phyloP scores from a whole-genome alignment of 2,888 invertebrate species.

The Xylota segnis region DNA sequence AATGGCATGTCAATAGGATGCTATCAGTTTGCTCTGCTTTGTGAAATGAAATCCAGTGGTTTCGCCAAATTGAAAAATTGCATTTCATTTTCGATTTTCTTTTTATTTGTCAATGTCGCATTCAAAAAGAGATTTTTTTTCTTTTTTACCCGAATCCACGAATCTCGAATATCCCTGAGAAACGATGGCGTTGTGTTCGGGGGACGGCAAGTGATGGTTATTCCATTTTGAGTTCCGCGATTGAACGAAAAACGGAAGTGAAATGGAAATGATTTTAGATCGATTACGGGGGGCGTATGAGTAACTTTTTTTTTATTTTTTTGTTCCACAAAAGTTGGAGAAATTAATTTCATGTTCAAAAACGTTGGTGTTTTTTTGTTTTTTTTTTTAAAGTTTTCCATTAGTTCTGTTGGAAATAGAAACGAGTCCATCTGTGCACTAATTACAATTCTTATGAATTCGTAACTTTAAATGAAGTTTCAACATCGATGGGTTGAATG shows the following conservation, averaged over 20 bases:
- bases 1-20: constrained; percentile 75
- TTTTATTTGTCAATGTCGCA: constrained; percentile 59
- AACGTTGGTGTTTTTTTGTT: constrained; percentile 2
- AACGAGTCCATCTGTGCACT: constrained; percentile 52
- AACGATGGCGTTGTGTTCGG: constrained; percentile 23
- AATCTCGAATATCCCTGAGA: constrained; percentile 40
- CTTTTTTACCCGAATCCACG: constrained; percentile 9
- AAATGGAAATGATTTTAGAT: constrained; percentile 30
- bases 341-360: constrained; percentile 35
- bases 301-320: constrained; percentile 45
- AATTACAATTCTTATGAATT: constrained; percentile 66
- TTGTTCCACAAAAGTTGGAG: constrained; percentile 16
- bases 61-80: constrained; percentile 74
- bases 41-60: constrained; percentile 64
- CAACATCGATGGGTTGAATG: constrained; percentile 16
- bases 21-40: constrained; percentile 61
- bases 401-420: constrained; percentile 7
- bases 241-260: not conserved
- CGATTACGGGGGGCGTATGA: constrained; percentile 33
- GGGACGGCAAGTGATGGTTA: constrained; percentile 37
- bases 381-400: constrained; percentile 1
- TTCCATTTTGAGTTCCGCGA: constrained; percentile 19
- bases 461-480: constrained; percentile 43
- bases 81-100: constrained; percentile 70
- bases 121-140: constrained; percentile 60